Base-by-base conservation (phyloP, 2,113 vertebrate species). In the Chascanopsetta lugubris region DNA sequence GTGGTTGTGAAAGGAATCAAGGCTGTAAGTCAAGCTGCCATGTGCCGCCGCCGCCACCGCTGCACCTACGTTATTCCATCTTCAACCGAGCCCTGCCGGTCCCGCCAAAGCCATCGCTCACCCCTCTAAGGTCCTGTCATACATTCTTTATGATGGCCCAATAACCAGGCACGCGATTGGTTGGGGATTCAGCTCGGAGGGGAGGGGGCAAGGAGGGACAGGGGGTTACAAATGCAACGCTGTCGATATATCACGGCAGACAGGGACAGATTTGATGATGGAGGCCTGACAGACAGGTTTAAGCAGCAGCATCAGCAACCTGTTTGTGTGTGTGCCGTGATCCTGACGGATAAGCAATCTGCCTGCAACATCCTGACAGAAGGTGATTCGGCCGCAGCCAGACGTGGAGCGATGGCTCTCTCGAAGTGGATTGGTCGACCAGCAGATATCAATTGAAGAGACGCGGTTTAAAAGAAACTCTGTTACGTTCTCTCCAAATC, bases 331-430 rank as follows among this genome's bases (percentile, higher is more conserved):
- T 87, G 83, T 63, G 71, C 74, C 15, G 69, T 53, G 77, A 88
- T 88, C 72, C 69, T 86, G 84, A 89, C 75, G 61, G 86, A 91
- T 87, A 88, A 87, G 88, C 87, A 88, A 90, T 88, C 85, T 85
- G 83, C 77, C 77, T 69, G 69, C 81, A 73, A 77, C 82, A 72
- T 74, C 76, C 77, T 77, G 86, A 85, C 83, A 61, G 55, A 64
- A 79, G 72, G 80, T 47, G 72, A 87, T 84, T 79, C 83, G 58
- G 69, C 77, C 49, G 68, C 84, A 79, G 80, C 69, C 6, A 80
- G 85, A 88, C 79, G 69, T 64, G 65, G 78, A 88, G 82, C 58
- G 67, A 88, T 81, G 71, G 68, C 64, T 83, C 43, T 68, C 80
- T 74, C 48, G 30, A 51, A 67, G 62, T 69, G 51, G 77, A 69